These are phyloP conservation scores for Petrocephalus schoutedeni DNA, from an alignment of 2,797 vertebrate genomes.

Conservation along the genomic window DNA sequence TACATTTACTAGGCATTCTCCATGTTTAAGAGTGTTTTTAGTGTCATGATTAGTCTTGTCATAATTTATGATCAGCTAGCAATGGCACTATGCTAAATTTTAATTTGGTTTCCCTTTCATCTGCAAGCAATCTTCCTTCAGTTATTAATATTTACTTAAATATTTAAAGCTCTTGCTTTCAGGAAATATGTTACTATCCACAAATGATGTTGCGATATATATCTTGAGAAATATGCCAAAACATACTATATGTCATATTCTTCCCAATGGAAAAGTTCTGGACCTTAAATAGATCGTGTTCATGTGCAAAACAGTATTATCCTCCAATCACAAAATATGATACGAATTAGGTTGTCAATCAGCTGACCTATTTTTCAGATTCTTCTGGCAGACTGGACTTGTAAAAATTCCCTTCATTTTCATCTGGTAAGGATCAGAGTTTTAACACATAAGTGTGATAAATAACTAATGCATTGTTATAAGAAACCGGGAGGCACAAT, in stretches of 20 bases:
- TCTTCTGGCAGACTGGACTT: background rate
- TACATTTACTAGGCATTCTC: background rate
- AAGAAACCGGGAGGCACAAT: background rate
- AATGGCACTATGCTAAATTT: background rate
- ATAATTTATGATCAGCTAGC: background rate
- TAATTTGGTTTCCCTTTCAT: slow-evolving; percentile 4
- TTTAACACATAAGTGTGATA: background rate
- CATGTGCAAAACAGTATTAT: background rate
- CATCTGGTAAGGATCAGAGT: background rate
- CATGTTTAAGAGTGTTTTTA: background rate
- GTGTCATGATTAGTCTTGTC: background rate
- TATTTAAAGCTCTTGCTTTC: background rate
- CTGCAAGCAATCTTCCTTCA: background rate
- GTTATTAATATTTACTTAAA: slow-evolving; percentile 1
- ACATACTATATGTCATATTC: background rate
- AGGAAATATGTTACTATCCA: background rate
- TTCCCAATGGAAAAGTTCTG: background rate
- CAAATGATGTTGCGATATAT: background rate
- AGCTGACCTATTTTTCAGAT: background rate
- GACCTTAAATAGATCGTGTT: background rate
- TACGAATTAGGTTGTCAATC: background rate
- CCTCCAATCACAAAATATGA: background rate
- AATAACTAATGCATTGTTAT: background rate
- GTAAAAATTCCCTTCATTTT: background rate
- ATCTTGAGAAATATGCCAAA: background rate